Base-by-base conservation (phyloP, 2,113 vertebrate genomes). In the Pachyramphus minor region DNA sequence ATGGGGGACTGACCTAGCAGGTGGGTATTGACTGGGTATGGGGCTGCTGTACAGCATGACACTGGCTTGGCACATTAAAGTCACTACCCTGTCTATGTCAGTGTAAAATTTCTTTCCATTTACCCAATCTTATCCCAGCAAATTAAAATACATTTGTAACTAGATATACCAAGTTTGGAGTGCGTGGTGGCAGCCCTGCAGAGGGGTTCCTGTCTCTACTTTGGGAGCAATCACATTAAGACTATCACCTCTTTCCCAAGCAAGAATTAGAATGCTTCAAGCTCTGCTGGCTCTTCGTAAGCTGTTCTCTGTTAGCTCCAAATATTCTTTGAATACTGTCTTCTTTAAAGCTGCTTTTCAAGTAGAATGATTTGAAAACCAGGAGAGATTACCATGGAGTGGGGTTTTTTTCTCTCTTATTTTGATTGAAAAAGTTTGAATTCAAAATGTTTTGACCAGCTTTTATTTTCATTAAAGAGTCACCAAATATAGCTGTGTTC, bases 371-470 rank as follows among this genome's bases (percentile, higher is more conserved):
- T 76, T 80, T 77, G 68, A 86, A 90, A 80, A 77, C 42, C 20
- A 66, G 68, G 45, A 45, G 42, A 16, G 42, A 77, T 89, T 88
- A 88, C 27, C 19, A 7, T 6, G 5, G 35, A 67, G 33, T 78
- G 45, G 9, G 5, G 73, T 66, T 67, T 73, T 25, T 7, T 7
- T 25, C 49, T 45, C 39, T 64, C 41, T 92, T 49, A 9, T 90
- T 92, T 86, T 84, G 64, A 30, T 44, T 63, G 68, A 56, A 30
- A 53, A 94, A 67, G 59, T 81, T 91, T 50, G 76, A 72, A 72
- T 89, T 95, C 55, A 74, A 59, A 86, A 86, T 86, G 73, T 91
- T 96, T 95, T 87, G 84, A 84, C 76, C 37, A 18, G n/a, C 85
- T 87, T 95, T 95, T 81, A 64, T 88, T 92, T 94, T 73, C 67